Evolutionary conservation across 2,113 vertebrate species (phyloP).

Genomic region (Rhombomys opimus): DNA sequence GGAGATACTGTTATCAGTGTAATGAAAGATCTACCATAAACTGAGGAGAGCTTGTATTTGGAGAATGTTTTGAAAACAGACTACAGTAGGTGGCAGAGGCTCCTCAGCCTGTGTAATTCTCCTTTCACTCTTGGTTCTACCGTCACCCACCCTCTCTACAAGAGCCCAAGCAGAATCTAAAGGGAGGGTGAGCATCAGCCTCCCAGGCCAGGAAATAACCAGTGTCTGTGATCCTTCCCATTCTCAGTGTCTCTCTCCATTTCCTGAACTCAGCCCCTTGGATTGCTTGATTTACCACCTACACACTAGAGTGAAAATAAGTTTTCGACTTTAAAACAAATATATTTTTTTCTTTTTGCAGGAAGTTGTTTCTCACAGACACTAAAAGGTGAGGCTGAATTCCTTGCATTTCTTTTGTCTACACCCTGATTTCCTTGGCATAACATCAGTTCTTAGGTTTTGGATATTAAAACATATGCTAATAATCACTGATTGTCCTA

Average conservation of each 20-base stretch:
- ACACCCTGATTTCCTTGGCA: slow-evolving; percentile 75
- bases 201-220: not conserved
- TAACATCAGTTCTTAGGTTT: slow-evolving; percentile 55
- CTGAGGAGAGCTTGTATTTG: not conserved
- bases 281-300: slow-evolving; percentile 24
- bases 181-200: not conserved
- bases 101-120: not conserved
- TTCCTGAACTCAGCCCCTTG: not conserved
- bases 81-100: not conserved
- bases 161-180: not conserved
- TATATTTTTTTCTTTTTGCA: slow-evolving; percentile 19
- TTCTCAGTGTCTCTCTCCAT: not conserved
- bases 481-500: slow-evolving; percentile 67
- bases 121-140: not conserved
- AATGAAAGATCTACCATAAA: not conserved
- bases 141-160: not conserved
- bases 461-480: slow-evolving; percentile 56
- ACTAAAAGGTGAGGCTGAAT: slow-evolving; percentile 74
- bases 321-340: slow-evolving; percentile 33
- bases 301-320: slow-evolving; percentile 35
- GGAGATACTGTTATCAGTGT: not conserved
- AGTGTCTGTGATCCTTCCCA: not conserved
- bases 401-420: slow-evolving; percentile 74
- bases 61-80: not conserved
- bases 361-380: slow-evolving; percentile 62